Percentiles rank a stretch among this genome's conserved stretches.
Conservation (phyloP, 1,140 invertebrate species). For the Harlomillsia oculata region DNA sequence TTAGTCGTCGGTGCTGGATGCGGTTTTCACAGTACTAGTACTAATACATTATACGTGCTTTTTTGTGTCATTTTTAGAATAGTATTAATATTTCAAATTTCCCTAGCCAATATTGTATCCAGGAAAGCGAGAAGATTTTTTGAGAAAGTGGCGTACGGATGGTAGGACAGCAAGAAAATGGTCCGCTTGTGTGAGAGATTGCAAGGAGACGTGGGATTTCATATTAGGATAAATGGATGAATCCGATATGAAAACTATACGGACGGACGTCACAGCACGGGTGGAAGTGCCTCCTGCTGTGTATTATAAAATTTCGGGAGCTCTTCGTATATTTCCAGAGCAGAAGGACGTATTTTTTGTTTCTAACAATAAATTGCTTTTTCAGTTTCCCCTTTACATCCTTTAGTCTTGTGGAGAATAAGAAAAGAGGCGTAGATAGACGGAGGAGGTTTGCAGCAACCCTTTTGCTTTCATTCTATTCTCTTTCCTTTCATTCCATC, state of each 20-base stretch:
- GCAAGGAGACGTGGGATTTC: conserved; percentile 1
- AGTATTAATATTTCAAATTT: too few species aligned
- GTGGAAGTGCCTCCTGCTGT: conserved; percentile 15
- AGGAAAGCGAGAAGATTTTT: too few species aligned
- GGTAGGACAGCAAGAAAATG: not conserved
- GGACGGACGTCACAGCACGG: conserved; percentile 5
- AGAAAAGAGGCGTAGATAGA: too few species aligned
- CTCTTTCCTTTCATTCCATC: not conserved
- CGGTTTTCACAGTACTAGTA: too few species aligned
- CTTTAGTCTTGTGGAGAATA: too few species aligned
- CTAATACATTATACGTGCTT: too few species aligned
- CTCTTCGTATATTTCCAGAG: not conserved
- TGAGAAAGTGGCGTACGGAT: too few species aligned
- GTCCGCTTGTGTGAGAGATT: not conserved
- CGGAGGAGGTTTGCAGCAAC: not conserved
- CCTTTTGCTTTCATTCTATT: not conserved
- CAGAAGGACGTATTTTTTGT: conserved; percentile 12
- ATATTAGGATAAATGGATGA: conserved; percentile 13
- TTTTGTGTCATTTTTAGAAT: too few species aligned
- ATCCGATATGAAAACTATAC: conserved; percentile 13
- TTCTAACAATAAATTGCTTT: conserved; percentile 22
- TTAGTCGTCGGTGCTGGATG: too few species aligned
- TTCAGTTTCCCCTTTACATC: not conserved
- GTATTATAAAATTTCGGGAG: conserved; percentile 15
- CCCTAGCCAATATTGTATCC: too few species aligned